Conservation (phyloP, 1,140 invertebrate species). For the Pararge aegeria region DNA sequence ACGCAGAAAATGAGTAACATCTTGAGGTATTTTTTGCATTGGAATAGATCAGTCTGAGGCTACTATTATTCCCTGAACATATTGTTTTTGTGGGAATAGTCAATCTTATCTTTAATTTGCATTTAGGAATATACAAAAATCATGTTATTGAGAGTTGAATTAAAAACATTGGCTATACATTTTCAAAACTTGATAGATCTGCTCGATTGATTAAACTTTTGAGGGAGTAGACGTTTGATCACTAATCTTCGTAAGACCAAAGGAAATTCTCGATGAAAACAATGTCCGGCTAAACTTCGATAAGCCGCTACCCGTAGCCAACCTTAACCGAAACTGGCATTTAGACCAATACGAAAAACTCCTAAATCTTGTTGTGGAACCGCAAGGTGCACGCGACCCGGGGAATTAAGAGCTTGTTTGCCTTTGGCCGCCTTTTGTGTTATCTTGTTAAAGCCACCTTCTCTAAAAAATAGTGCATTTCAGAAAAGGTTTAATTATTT, state of each 20-base stretch:
- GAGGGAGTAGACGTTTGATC: neutral
- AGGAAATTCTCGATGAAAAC: conserved; percentile 27
- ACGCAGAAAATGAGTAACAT: too few species aligned
- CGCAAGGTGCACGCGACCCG: conserved; percentile 57
- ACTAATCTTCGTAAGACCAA: conserved; percentile 18
- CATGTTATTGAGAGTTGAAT: too few species aligned
- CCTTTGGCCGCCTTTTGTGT: conserved; percentile 22
- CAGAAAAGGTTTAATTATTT: too few species aligned
- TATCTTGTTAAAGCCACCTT: conserved; percentile 8
- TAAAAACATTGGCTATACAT: too few species aligned
- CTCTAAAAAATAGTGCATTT: too few species aligned
- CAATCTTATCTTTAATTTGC: too few species aligned
- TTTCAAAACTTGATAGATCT: neutral
- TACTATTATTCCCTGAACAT: too few species aligned
- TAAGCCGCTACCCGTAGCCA: conserved; percentile 49
- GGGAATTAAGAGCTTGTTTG: conserved; percentile 51
- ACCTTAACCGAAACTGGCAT: conserved; percentile 47
- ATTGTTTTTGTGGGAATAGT: too few species aligned
- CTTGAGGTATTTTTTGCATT: too few species aligned
- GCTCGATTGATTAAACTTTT: neutral
- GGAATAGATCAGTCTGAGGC: too few species aligned
- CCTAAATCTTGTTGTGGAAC: conserved; percentile 58
- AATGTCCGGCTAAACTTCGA: conserved; percentile 47
- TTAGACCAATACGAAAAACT: conserved; percentile 62
- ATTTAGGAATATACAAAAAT: too few species aligned